phyloP scores from a whole-genome alignment of 1,140 invertebrate species.

The Brachionus plicatilis region DNA sequence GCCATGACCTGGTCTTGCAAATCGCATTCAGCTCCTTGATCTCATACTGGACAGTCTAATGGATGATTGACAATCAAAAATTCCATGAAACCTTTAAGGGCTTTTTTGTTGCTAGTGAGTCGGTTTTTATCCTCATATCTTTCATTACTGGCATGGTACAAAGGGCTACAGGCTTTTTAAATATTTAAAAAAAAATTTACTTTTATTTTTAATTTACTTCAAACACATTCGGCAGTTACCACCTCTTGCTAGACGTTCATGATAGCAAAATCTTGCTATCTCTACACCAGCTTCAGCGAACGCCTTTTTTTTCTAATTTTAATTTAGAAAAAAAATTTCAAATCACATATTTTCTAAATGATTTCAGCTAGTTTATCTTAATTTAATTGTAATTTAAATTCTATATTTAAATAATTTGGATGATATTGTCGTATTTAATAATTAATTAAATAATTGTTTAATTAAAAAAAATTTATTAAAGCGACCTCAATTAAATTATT shows the following conservation, averaged over 20 bases:
- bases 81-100: slow-evolving; percentile 94
- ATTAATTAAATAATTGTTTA: no score
- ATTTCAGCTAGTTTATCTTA: no score
- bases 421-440: no score
- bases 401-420: no score
- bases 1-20: slow-evolving; percentile 94
- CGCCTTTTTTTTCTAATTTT: slow-evolving; percentile 61
- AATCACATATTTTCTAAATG: no score
- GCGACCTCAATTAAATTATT: no score
- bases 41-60: slow-evolving; percentile 98
- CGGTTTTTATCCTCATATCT: slow-evolving; percentile 90
- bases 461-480: no score
- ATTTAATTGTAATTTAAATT: no score
- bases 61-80: slow-evolving; percentile 97
- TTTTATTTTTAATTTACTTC: slow-evolving; percentile 58
- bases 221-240: slow-evolving; percentile 97
- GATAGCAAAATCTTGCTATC: slow-evolving; percentile 98
- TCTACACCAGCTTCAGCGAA: slow-evolving; percentile 90
- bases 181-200: slow-evolving; percentile 56
- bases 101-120: slow-evolving; percentile 86
- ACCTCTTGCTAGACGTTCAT: slow-evolving; percentile 92
- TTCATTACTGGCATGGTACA: slow-evolving; percentile 99
- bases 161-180: slow-evolving; percentile 81
- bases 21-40: slow-evolving; percentile 98
- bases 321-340: no score